phyloP scores from a whole-genome alignment of 37 sponge, comb jelly and placozoan genomes.

The Bolinopsis microptera region DNA sequence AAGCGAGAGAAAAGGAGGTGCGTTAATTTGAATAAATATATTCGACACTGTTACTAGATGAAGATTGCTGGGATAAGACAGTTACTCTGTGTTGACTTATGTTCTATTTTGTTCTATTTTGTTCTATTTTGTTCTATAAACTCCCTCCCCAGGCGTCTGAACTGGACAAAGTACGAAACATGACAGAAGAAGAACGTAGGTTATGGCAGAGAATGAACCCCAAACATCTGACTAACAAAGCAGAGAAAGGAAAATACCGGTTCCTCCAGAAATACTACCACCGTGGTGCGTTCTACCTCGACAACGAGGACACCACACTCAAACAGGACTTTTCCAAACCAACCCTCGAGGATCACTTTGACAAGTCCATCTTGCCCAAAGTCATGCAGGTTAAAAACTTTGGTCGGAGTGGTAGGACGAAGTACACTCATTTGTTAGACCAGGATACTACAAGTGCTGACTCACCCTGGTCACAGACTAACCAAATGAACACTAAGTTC shows the following conservation, averaged over 20 bases:
- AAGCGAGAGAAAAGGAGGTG: constrained; percentile 67
- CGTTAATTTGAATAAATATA: too few relatives aligned
- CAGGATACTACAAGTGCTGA: constrained; percentile 91
- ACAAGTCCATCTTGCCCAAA: constrained; percentile 96
- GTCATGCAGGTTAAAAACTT: constrained; percentile 99
- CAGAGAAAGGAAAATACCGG: constrained; percentile 88
- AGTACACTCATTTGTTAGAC: constrained; percentile 97
- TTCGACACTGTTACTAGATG: too few relatives aligned
- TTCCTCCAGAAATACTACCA: constrained; percentile 99
- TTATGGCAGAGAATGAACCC: constrained; percentile 74
- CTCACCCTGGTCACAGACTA: constrained; percentile 85
- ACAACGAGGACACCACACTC: constrained; percentile 74
- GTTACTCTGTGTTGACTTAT: too few relatives aligned
- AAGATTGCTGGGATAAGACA: too few relatives aligned
- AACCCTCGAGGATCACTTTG: constrained; percentile 98
- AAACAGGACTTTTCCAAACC: constrained; percentile 81
- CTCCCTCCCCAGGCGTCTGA: constrained; percentile 71
- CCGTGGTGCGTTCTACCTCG: constrained; percentile 90
- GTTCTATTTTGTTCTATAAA: too few relatives aligned
- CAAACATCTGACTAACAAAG: constrained; percentile 76
- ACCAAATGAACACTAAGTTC: constrained; percentile 81
- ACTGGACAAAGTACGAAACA: constrained; percentile 81
- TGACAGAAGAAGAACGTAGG: constrained; percentile 90
- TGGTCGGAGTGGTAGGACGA: constrained; percentile 95
- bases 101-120: too few relatives aligned